phyloP scores from a whole-genome alignment of 2,113 vertebrate genomes.

The Hirundichthys speculiger region DNA sequence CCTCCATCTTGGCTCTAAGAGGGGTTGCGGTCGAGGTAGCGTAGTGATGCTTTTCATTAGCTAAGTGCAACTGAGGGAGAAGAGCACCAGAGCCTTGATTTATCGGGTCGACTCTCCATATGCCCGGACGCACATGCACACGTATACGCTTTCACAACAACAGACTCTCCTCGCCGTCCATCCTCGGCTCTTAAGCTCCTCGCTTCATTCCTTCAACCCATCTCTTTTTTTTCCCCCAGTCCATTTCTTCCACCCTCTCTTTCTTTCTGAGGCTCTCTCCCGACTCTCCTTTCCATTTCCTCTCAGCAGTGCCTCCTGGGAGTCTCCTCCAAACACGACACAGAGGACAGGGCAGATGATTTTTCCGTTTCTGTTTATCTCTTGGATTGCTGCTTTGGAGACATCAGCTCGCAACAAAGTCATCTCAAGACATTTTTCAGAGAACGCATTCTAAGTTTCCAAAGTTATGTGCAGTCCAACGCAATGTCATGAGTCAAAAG shows the following conservation, averaged over 20 bases:
- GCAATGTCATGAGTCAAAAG: no score
- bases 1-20: constrained; percentile 60
- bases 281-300: constrained; percentile 48
- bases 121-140: constrained; percentile 44
- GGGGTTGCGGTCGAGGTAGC: constrained; percentile 60
- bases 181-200: constrained; percentile 28
- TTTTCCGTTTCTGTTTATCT: constrained; percentile 8
- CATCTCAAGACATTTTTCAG: no score
- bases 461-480: no score
- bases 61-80: constrained; percentile 76
- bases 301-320: constrained; percentile 34
- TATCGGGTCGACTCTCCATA: constrained; percentile 59
- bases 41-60: constrained; percentile 78
- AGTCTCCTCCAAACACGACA: constrained; percentile 32
- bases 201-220: constrained; percentile 32
- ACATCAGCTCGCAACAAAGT: not conserved
- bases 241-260: constrained; percentile 30
- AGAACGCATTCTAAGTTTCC: no score
- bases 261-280: constrained; percentile 15
- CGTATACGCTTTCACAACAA: constrained; percentile 29
- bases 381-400: not conserved
- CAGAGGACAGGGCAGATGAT: constrained; percentile 6
- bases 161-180: constrained; percentile 30
- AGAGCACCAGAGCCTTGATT: constrained; percentile 61
- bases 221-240: constrained; percentile 27